Evolutionary conservation across 2,888 invertebrate genomes (phyloP), one percentile per base, ranked within the genome.

Genomic region (Sarcophaga variegata): DNA sequence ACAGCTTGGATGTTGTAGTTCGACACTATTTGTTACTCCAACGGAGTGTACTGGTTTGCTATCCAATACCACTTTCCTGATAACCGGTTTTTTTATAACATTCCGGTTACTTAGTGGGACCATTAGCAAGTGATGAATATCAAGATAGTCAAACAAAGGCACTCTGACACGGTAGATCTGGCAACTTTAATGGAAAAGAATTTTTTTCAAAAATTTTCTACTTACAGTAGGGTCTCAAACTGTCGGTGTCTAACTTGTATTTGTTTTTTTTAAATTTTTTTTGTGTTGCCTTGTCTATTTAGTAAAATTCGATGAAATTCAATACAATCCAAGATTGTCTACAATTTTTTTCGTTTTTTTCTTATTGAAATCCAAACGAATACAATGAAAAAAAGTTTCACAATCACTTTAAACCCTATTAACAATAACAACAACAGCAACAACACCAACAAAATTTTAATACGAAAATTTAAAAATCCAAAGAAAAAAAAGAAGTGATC

Each of bases 271-370:
- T 37, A 14, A 25, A 66, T 47, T 47, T 54, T 85, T 14, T 54
- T 14, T 17, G 27, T 37, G 14, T 62, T 62, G 20, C 47, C 17
- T 63, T 62, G 3, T 25, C 14, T 79, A 54, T 59, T 25, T 22
- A 47, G 45, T 20, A 11, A 72, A 83, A 62, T 37, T 60, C 66
- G 76, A 74, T 84, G 63, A 76, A 84, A 84, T 80, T 22, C 66
- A 80, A 80, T 76, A 64, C 66, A 66, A 70, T 64, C n/a, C 70
- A 27, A 80, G 64, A 70, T 74, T 79, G n/a, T 54, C 25, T 3
- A 20, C 49, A 71, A 22, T 25, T 25, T 64, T 75, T 49, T 10
- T 37, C 54, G 11, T 62, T 17, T 37, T 72, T 64, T 79, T 80
- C 72, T 64, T 80, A 71, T 66, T 54, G 22, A 22, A 45, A 17